Percentiles rank a stretch among this genome's conserved stretches.
phyloP scores from a whole-genome alignment of 2,797 vertebrate genomes.

The Cuniculus paca region DNA sequence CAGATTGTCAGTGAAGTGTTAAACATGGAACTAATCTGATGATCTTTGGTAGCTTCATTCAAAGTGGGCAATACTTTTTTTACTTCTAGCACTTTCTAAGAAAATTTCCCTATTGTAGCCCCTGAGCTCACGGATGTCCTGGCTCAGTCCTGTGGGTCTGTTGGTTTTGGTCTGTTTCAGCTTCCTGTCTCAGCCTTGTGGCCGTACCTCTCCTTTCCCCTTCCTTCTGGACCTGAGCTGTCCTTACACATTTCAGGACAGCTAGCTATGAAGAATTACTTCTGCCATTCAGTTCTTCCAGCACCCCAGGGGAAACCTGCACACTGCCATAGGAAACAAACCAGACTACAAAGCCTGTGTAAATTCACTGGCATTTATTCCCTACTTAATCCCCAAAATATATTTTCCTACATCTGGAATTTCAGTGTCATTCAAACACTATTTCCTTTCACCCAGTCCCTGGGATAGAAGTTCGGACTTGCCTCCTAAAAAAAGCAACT shows the following conservation, averaged over 20 bases:
- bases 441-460: not conserved
- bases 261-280: not conserved
- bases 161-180: not conserved
- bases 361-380: not conserved
- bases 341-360: not conserved
- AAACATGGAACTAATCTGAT: not conserved
- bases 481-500: not conserved
- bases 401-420: not conserved
- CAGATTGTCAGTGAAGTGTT: not conserved
- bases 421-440: not conserved
- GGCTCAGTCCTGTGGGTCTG: not conserved
- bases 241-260: not conserved
- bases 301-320: not conserved
- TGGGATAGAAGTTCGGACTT: not conserved
- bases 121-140: not conserved
- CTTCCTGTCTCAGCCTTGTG: not conserved
- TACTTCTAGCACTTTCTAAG: not conserved
- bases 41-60: not conserved
- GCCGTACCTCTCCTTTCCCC: not conserved
- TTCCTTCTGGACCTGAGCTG: not conserved
- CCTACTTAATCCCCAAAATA: not conserved
- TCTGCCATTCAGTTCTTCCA: not conserved
- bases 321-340: not conserved
- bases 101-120: not conserved
- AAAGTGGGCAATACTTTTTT: not conserved